phyloP scores from a whole-genome alignment of 2,113 vertebrate species.

The Hipposideros armiger region DNA sequence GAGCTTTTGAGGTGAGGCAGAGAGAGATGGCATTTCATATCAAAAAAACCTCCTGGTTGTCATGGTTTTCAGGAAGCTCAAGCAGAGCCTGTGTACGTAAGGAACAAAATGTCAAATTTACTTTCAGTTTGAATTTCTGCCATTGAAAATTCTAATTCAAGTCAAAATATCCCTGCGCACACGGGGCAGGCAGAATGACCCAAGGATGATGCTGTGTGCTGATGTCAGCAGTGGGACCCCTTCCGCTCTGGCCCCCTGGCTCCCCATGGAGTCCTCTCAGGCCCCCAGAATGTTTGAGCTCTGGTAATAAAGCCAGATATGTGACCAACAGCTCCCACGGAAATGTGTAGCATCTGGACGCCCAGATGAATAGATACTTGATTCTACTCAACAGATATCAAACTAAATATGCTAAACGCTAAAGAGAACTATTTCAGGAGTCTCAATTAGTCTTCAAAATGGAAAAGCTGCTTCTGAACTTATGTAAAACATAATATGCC shows the following conservation, averaged over 20 bases:
- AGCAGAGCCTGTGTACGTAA: not conserved
- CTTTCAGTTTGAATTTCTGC: slow-evolving; percentile 47
- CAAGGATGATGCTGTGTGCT: not conserved
- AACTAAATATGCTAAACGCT: slow-evolving; percentile 60
- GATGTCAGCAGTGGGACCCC: not conserved
- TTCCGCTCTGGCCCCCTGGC: not conserved
- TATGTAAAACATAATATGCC: slow-evolving; percentile 80
- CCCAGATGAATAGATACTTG: slow-evolving; percentile 21
- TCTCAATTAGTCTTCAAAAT: slow-evolving; percentile 72
- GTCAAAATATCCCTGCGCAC: not conserved
- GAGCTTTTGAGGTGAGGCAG: not conserved
- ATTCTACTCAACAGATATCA: slow-evolving; percentile 55
- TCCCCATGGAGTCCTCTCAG: not conserved
- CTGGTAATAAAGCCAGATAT: not conserved
- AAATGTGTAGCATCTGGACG: not conserved
- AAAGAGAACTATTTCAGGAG: slow-evolving; percentile 46
- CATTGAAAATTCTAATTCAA: slow-evolving; percentile 46
- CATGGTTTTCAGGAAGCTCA: slow-evolving; percentile 50
- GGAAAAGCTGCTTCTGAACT: slow-evolving; percentile 77
- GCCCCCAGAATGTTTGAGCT: not conserved
- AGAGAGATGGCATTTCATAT: not conserved
- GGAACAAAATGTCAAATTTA: slow-evolving; percentile 49
- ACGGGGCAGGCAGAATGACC: not conserved
- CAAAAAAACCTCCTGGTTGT: not conserved
- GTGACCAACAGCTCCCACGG: not conserved